A percentile compares a stretch with the other conserved stretches of the same genome.
phyloP scores from a whole-genome alignment of 2,888 invertebrate genomes.

The Bombylius major region DNA sequence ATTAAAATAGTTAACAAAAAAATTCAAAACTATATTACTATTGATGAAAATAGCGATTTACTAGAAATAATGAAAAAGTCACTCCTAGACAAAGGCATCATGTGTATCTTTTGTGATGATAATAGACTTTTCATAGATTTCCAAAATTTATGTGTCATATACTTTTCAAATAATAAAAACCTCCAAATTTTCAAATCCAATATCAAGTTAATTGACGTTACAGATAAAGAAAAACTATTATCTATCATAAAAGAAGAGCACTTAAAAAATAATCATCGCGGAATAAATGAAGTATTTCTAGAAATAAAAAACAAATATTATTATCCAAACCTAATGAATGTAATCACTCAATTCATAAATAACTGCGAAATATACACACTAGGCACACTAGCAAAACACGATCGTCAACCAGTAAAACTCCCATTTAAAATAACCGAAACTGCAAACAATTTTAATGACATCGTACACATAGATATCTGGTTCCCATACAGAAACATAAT shows the following conservation, averaged over 20 bases:
- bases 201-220: not conserved
- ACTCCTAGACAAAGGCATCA: not conserved
- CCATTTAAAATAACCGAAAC: conserved; percentile 13
- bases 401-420: conserved; percentile 13
- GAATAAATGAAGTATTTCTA: not conserved
- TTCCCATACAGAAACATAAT: not conserved
- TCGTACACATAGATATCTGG: conserved; percentile 13
- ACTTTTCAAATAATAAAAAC: not conserved
- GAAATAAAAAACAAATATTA: conserved; percentile 1
- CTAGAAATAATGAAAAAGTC: not conserved
- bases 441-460: conserved; percentile 1
- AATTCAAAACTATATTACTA: not conserved
- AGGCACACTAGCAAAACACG: conserved; percentile 14
- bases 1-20: not conserved
- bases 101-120: not conserved
- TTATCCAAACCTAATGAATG: conserved; percentile 11
- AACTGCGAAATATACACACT: conserved; percentile 14
- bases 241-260: conserved; percentile 4
- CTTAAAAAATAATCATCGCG: conserved; percentile 7
- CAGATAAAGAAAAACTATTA: not conserved
- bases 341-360: conserved; percentile 7
- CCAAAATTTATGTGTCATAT: not conserved
- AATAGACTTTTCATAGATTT: not conserved
- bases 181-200: not conserved
- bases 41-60: not conserved